These are phyloP conservation scores for Gymnosoma rotundatum DNA, from an alignment of 2,888 invertebrate species.

Conservation along the genomic window DNA sequence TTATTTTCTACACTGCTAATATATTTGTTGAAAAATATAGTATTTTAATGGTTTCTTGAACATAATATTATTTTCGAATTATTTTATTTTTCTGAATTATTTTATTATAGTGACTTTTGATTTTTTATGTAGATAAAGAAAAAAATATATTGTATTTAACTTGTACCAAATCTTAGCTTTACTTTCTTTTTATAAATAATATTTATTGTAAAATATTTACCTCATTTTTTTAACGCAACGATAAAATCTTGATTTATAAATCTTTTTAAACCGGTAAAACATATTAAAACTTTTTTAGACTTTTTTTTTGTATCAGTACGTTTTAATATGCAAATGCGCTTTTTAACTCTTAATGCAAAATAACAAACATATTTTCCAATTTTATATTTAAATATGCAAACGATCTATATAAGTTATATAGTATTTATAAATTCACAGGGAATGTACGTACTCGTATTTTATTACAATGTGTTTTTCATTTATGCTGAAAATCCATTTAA, in stretches of 20 bases:
- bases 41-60: too few species aligned
- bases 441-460: conserved; percentile 24
- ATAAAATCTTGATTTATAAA: conserved; percentile 40
- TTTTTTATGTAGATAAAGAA: too few species aligned
- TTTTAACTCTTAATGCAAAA: conserved; percentile 11
- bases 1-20: too few species aligned
- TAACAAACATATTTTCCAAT: conserved; percentile 14
- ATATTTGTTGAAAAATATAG: too few species aligned
- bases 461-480: conserved; percentile 52
- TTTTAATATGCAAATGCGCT: conserved; percentile 22
- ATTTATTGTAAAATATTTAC: too few species aligned
- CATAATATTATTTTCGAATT: too few species aligned
- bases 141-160: too few species aligned
- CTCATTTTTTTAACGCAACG: background rate
- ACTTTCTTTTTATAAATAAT: too few species aligned
- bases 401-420: background rate
- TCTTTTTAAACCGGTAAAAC: conserved; percentile 9
- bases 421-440: conserved; percentile 13
- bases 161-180: too few species aligned
- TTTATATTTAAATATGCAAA: background rate
- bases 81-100: too few species aligned
- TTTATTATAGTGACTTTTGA: too few species aligned
- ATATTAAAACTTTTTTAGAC: background rate
- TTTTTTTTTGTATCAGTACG: background rate
- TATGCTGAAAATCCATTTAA: conserved; percentile 64